phyloP scores from a whole-genome alignment of 2,797 vertebrate genomes.

The Artibeus jamaicensis region DNA sequence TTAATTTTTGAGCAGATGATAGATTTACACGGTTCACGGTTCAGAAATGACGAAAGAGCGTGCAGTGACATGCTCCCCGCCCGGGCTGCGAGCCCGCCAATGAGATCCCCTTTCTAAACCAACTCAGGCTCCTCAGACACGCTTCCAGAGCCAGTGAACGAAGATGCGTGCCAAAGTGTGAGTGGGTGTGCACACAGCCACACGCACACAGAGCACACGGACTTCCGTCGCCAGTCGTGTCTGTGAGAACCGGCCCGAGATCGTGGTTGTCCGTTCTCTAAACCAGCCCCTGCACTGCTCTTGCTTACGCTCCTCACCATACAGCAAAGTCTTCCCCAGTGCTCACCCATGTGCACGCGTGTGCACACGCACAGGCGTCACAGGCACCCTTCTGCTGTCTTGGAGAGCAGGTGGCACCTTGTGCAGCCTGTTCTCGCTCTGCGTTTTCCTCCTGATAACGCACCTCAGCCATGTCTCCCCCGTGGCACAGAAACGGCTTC shows the following conservation, averaged over 20 bases:
- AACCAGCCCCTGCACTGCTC: neutral
- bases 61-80: fast-evolving
- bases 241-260: neutral
- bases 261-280: neutral
- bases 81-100: neutral
- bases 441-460: neutral
- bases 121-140: too few species aligned
- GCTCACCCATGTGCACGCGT: neutral
- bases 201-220: too few species aligned
- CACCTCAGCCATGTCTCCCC: neutral
- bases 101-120: neutral
- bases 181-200: fast-evolving
- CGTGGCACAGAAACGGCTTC: fast-evolving
- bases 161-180: fast-evolving
- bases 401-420: too few species aligned
- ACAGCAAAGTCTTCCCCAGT: neutral
- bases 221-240: fast-evolving
- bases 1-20: neutral
- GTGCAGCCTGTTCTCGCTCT: neutral
- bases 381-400: neutral
- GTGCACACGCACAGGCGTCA: fast-evolving
- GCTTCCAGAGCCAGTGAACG: neutral
- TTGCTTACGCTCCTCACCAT: neutral
- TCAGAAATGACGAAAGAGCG: neutral
- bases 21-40: neutral